phyloP scores from a whole-genome alignment of 2,888 invertebrate genomes.

The Agrypnus murinus region DNA sequence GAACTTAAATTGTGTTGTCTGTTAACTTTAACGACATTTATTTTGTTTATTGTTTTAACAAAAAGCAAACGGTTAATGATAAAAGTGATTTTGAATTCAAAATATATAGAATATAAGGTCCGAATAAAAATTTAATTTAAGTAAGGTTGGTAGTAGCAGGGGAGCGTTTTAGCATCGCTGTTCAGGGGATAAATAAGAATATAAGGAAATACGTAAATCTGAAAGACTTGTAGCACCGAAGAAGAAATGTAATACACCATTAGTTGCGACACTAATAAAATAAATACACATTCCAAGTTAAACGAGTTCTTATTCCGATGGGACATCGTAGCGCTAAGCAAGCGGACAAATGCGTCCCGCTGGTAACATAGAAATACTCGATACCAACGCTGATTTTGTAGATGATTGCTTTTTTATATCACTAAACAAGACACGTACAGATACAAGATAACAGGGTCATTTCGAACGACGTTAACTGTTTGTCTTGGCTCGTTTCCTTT shows the following conservation, averaged over 20 bases:
- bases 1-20: too few relatives aligned
- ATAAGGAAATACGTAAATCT: conserved; percentile 43
- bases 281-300: conserved; percentile 73
- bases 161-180: background rate
- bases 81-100: background rate
- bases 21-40: too few relatives aligned
- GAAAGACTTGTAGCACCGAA: conserved; percentile 45
- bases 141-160: background rate
- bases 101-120: background rate
- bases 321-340: conserved; percentile 66
- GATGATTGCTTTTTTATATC: conserved; percentile 73
- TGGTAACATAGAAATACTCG: conserved; percentile 72
- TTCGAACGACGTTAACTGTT: conserved; percentile 69
- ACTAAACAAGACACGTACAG: conserved; percentile 71
- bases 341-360: conserved; percentile 71
- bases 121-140: background rate
- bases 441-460: conserved; percentile 71
- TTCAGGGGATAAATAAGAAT: conserved; percentile 7
- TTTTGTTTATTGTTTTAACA: too few relatives aligned
- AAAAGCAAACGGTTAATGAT: too few relatives aligned
- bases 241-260: conserved; percentile 68
- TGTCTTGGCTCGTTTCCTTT: conserved; percentile 69
- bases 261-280: conserved; percentile 71
- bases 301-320: conserved; percentile 71
- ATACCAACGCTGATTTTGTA: conserved; percentile 71